Conservation (phyloP, 1,140 invertebrate species). For the Oppia nitens region DNA sequence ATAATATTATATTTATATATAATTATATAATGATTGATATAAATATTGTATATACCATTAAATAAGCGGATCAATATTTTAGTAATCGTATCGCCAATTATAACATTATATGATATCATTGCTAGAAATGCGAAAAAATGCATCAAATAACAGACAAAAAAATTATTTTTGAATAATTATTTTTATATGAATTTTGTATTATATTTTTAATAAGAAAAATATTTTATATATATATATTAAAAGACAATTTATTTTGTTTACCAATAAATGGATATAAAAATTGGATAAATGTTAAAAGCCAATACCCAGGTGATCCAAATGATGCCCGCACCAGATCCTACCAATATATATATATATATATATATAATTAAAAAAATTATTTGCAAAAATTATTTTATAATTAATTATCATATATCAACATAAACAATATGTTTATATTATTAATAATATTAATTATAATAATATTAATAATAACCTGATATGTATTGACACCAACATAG, state of each 20-base stretch:
- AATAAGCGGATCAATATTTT: constrained; percentile 51
- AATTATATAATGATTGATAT: neutral
- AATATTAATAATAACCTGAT: constrained; percentile 43
- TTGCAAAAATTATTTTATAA: neutral
- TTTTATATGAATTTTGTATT: too few relatives aligned
- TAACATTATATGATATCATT: constrained; percentile 78
- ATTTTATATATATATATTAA: neutral
- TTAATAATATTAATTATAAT: too few relatives aligned
- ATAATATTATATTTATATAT: too few relatives aligned
- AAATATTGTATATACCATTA: constrained; percentile 22
- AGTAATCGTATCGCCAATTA: constrained; percentile 71
- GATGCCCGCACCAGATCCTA: constrained; percentile 59
- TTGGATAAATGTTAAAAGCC: constrained; percentile 55
- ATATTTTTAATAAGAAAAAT: too few relatives aligned
- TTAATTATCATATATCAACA: too few relatives aligned
- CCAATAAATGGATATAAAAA: constrained; percentile 74
- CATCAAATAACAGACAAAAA: too few relatives aligned
- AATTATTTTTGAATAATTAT: too few relatives aligned
- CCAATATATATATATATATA: neutral
- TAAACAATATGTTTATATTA: too few relatives aligned
- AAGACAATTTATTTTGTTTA: constrained; percentile 29
- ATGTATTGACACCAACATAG: constrained; percentile 59
- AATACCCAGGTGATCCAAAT: constrained; percentile 60
- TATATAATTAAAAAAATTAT: neutral
- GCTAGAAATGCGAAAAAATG: constrained; percentile 37